Evolutionary conservation across 1,140 invertebrate species (phyloP).

Genomic region (Zaprionus capensis): DNA sequence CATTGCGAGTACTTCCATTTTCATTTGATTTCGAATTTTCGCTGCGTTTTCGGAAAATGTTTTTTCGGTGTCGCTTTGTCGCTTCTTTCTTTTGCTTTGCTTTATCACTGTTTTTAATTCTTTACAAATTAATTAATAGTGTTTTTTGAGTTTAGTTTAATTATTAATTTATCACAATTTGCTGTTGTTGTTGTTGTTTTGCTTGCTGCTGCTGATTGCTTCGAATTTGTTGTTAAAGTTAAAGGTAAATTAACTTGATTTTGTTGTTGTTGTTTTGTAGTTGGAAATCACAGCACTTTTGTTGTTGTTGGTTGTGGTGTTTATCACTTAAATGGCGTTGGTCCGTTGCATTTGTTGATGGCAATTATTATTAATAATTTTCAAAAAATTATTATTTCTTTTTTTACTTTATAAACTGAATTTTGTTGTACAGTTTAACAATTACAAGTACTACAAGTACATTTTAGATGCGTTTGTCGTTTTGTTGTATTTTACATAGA

Average conservation of each 20-base stretch:
- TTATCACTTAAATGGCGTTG: conserved; percentile 84
- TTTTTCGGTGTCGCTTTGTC: conserved; percentile 33
- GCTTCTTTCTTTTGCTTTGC: conserved; percentile 29
- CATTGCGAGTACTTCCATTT: conserved; percentile 84
- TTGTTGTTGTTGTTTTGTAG: conserved; percentile 74
- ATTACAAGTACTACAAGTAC: conserved; percentile 52
- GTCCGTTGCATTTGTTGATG: conserved; percentile 84
- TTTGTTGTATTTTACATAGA: conserved; percentile 58
- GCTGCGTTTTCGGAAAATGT: conserved; percentile 43
- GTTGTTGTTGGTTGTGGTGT: conserved; percentile 66
- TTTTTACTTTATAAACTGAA: background rate
- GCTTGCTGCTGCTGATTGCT: conserved; percentile 54
- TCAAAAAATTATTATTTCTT: conserved; percentile 54
- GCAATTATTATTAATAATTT: conserved; percentile 68
- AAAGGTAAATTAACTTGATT: conserved; percentile 60
- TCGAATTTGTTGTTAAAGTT: conserved; percentile 46
- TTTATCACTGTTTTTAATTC: conserved; percentile 55
- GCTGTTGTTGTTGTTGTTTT: conserved; percentile 62
- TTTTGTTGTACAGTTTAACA: conserved; percentile 30
- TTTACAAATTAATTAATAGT: conserved; percentile 62
- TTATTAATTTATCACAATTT: conserved; percentile 81
- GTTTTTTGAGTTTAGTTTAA: conserved; percentile 45
- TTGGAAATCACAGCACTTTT: conserved; percentile 83
- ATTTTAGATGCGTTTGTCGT: conserved; percentile 37
- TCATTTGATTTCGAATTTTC: conserved; percentile 68